Percentiles rank a stretch among this genome's conserved stretches.
These are phyloP conservation scores for Thryonomys swinderianus DNA, from an alignment of 2,113 vertebrate genomes.

Conservation along the genomic window DNA sequence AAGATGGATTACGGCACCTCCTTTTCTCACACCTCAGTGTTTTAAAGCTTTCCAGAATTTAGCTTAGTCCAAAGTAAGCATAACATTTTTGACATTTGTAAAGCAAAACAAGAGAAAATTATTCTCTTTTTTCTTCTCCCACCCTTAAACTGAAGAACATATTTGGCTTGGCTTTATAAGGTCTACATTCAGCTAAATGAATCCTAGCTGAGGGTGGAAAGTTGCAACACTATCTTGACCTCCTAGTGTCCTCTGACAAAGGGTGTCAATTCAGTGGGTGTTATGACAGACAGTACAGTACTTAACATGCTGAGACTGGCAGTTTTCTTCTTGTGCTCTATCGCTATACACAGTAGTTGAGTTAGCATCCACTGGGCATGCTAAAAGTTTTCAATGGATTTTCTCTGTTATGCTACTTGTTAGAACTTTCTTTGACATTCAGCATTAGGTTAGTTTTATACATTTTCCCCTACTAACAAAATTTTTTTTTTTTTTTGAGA, in stretches of 20 bases:
- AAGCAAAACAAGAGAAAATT: slow-evolving; percentile 60
- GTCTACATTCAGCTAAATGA: slow-evolving; percentile 64
- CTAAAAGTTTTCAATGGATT: not conserved
- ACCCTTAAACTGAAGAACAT: slow-evolving; percentile 13
- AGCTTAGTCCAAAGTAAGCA: slow-evolving; percentile 40
- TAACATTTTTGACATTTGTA: slow-evolving; percentile 60
- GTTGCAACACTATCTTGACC: slow-evolving; percentile 45
- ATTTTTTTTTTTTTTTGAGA: too few species aligned
- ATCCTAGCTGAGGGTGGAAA: slow-evolving; percentile 60
- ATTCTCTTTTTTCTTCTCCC: not conserved
- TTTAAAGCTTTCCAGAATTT: slow-evolving; percentile 67
- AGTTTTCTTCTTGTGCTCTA: slow-evolving; percentile 47
- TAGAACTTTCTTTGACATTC: not conserved
- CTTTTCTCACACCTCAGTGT: slow-evolving; percentile 66
- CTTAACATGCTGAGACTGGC: not conserved
- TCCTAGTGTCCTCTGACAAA: slow-evolving; percentile 30
- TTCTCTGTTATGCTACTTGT: not conserved
- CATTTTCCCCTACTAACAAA: not conserved
- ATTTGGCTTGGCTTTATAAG: slow-evolving; percentile 64
- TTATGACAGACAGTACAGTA: not conserved
- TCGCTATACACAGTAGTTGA: slow-evolving; percentile 30
- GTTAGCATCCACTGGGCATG: slow-evolving; percentile 17
- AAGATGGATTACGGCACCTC: slow-evolving; percentile 56
- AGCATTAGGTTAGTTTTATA: not conserved
- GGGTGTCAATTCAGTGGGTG: not conserved